Base-by-base conservation (phyloP, 2,888 invertebrate genomes). In the Gonocerus acuteangulatus region DNA sequence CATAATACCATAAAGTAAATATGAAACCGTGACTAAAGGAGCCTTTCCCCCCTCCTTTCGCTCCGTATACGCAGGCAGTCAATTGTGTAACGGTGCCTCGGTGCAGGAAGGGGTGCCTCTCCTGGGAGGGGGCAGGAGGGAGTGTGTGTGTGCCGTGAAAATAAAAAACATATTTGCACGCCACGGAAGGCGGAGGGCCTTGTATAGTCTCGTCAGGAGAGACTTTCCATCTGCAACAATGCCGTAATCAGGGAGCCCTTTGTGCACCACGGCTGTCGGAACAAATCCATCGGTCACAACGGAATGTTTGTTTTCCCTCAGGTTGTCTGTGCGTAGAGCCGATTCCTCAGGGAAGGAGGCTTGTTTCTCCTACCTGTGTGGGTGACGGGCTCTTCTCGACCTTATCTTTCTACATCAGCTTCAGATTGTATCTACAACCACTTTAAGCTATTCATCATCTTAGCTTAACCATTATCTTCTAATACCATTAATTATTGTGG, bases 281-380 rank as follows among this genome's bases (percentile, higher is more conserved):
- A 57, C 57, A 57, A 57, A 57, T 57, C 57, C 57, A 57, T 57
- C 57, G 57, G 57, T 57, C 57, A 57, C 57, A 57, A 57, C 57
- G 19, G 54, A 42, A 54, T 54, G 54, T 54, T 54, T 54, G 54
- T 54, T 54, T 54, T 54, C 54, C 42, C 54, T 54, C 42, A 39
- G 15, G 18, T 23, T 36, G 32, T 51, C 32, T 34, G 34, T 51
- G 27, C n/a, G 27, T 27, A 48, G 51, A 34, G 19, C 51, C 51
- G 19, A 51, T 9, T 51, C 51, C 51, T 19, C 15, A 2, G 34
- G 18, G 19, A 19, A 48, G 9, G n/a, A n/a, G n/a, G n/a, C n/a
- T n/a, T n/a, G n/a, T n/a, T n/a, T n/a, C n/a, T n/a, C n/a, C n/a
- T n/a, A n/a, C n/a, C n/a, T n/a, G n/a, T n/a, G n/a, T n/a, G n/a